Evolutionary conservation across 2,888 invertebrate genomes (phyloP), one percentile per base, ranked within the genome.

Genomic region (Hyles lineata): DNA sequence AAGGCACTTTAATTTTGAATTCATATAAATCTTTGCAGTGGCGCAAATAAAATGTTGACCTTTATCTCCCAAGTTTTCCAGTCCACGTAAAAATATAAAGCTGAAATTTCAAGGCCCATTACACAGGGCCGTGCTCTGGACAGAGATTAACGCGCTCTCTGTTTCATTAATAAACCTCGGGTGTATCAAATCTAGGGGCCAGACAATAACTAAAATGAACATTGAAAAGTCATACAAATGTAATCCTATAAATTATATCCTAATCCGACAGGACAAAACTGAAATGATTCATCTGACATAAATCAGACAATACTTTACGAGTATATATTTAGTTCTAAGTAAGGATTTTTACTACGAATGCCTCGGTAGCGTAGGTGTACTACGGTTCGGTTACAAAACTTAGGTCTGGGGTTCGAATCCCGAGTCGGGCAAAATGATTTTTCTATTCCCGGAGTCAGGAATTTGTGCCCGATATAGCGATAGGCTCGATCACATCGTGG

Each of bases 131-230:
- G 82, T 90, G 90, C 80, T 78, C 83, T 78, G 84, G 90, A 89
- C 90, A 90, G 87, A 88, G 90, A 91, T 91, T 89, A 90, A 90
- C 90, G 89, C 85, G 83, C 84, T 83, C 83, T 80, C 82, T 84
- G 84, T 86, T 88, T 89, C 88, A 86, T 87, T 87, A 87, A 86
- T 86, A 87, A 86, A 85, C 82, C 80, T 79, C 75, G 78, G 80
- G 79, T 83, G 83, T 83, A 85, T 85, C 84, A 86, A 85, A 84
- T 80, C 78, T 81, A 77, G 77, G 76, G 76, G 79, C 77, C 75
- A 72, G 75, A 76, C 32, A 71, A 71, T 62, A 78, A 76, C 75
- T 67, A 50, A 7, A 67, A 67, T 43, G 7, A 50, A 67, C 67
- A 43, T 4, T 11, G 21, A 25, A 67, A 67, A 50, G 17, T 50